Conservation (phyloP, 2,888 invertebrate genomes). For the Platerodrilus igneus region DNA sequence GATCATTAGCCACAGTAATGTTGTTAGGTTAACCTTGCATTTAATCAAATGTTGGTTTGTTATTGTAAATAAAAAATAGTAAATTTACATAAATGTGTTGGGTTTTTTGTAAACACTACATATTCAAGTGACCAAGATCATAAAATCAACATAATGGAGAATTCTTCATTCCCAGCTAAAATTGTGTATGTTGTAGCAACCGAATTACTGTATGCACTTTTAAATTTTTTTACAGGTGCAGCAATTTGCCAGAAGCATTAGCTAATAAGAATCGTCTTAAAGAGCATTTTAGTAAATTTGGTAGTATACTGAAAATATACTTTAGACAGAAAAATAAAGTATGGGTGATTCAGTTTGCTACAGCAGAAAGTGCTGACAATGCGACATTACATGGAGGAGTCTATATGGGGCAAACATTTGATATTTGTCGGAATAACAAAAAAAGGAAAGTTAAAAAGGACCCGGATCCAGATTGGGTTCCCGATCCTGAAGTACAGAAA, state of each 20-base stretch:
- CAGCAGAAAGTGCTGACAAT: constrained; percentile 53
- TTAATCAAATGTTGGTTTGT: too few species aligned
- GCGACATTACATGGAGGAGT: constrained; percentile 59
- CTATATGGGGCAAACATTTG: constrained; percentile 55
- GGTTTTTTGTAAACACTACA: too few species aligned
- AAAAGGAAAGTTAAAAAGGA: constrained; percentile 21
- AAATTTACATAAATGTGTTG: too few species aligned
- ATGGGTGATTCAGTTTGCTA: constrained; percentile 67
- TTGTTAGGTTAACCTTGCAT: too few species aligned
- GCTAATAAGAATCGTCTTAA: constrained; percentile 59
- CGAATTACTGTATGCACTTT: too few species aligned
- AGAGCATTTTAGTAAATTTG: constrained; percentile 67
- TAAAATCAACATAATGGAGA: too few species aligned
- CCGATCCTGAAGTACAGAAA: constrained; percentile 63
- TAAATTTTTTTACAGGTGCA: constrained; percentile 51
- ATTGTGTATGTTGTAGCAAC: too few species aligned
- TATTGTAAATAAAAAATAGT: too few species aligned
- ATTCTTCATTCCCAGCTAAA: too few species aligned
- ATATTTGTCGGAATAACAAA: constrained; percentile 13
- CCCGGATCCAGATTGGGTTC: constrained; percentile 51
- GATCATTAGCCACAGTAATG: too few species aligned
- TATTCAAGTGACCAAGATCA: too few species aligned
- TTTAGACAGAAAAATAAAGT: constrained; percentile 59
- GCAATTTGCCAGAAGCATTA: constrained; percentile 60
- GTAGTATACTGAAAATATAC: constrained; percentile 61